Evolutionary conservation across 2,888 invertebrate species (phyloP).

Genomic region (Hipparchia sbordonii): DNA sequence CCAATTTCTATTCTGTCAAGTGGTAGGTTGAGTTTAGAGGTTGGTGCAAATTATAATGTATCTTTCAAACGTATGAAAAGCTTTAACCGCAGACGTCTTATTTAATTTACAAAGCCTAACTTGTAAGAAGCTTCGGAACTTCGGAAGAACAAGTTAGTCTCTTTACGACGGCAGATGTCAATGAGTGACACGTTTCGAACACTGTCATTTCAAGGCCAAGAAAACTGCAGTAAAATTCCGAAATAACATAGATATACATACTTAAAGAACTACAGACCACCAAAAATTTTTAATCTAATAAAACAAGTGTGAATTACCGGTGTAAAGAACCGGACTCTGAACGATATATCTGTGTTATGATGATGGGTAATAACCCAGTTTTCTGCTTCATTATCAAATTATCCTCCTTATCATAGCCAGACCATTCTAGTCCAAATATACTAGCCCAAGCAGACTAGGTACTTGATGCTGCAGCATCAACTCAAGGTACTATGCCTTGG

Average conservation of each 20-base stretch:
- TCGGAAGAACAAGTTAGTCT: conserved; percentile 48
- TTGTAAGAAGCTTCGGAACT: conserved; percentile 38
- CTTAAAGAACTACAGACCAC: not conserved
- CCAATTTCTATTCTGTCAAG: not conserved
- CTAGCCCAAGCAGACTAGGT: too few species aligned
- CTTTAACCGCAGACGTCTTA: conserved; percentile 36
- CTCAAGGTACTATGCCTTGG: too few species aligned
- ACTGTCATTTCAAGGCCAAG: conserved; percentile 35
- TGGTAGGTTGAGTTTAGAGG: not conserved
- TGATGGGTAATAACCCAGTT: too few species aligned
- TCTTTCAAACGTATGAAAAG: conserved; percentile 11
- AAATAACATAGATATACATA: conserved; percentile 41
- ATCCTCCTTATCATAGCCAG: too few species aligned
- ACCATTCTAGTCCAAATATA: too few species aligned
- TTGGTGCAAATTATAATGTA: not conserved
- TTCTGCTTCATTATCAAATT: too few species aligned
- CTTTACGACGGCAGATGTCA: conserved; percentile 50
- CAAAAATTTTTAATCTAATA: not conserved
- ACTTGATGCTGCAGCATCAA: too few species aligned
- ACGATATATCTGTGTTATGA: too few species aligned
- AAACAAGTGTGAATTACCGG: too few species aligned
- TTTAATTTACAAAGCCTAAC: conserved; percentile 48
- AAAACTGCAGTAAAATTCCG: conserved; percentile 46
- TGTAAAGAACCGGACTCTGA: too few species aligned
- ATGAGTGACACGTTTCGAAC: conserved; percentile 32